Conservation (phyloP, 1,140 invertebrate genomes). For the Carposina sasakii region DNA sequence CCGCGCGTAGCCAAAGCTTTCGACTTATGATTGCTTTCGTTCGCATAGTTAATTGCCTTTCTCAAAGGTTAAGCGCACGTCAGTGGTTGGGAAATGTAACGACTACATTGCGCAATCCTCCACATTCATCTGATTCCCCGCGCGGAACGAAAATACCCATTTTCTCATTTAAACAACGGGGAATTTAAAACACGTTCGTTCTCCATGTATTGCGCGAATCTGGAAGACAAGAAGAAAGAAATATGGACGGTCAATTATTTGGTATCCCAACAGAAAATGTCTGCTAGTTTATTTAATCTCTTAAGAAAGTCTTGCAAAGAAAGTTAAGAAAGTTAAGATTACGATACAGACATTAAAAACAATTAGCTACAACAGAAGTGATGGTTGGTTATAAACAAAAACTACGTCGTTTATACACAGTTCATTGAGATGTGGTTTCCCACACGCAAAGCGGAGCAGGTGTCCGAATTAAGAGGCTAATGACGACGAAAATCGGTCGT, state of each 20-base stretch:
- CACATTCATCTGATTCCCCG: slow-evolving; percentile 33
- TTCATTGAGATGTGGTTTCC: slow-evolving; percentile 64
- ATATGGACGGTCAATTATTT: too few relatives aligned
- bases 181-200: slow-evolving; percentile 33
- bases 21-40: slow-evolving; percentile 24
- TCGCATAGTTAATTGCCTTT: slow-evolving; percentile 37
- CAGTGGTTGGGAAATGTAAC: slow-evolving; percentile 26
- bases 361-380: slow-evolving; percentile 29
- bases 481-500: slow-evolving; percentile 30
- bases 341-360: not conserved
- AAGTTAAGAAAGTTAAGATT: not conserved
- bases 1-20: slow-evolving; percentile 29
- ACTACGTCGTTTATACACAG: slow-evolving; percentile 48
- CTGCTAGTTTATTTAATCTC: too few relatives aligned
- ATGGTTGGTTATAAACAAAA: slow-evolving; percentile 72
- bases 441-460: slow-evolving; percentile 46
- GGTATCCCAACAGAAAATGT: too few relatives aligned
- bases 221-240: slow-evolving; percentile 11
- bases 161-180: slow-evolving; percentile 43
- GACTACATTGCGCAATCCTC: slow-evolving; percentile 36
- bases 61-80: slow-evolving; percentile 28
- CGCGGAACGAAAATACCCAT: slow-evolving; percentile 38
- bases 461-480: slow-evolving; percentile 39
- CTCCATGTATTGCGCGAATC: slow-evolving; percentile 27
- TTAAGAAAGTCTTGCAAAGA: too few relatives aligned